Evolutionary conservation across 1,140 invertebrate genomes (phyloP), one percentile per base, ranked within the genome.

Genomic region (Bombus sylvicola): DNA sequence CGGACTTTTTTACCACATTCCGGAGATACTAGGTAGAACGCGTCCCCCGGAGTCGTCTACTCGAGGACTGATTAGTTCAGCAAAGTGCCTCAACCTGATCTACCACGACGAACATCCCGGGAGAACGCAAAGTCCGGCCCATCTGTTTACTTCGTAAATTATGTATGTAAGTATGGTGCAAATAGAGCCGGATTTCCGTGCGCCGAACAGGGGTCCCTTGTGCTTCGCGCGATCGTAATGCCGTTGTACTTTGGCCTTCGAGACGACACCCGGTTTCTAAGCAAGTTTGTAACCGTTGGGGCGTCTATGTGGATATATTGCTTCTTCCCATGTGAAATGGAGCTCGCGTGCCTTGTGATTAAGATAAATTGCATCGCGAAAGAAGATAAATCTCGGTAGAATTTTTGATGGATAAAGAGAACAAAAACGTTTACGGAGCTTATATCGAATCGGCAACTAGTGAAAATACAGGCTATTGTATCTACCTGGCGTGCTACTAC

Each of bases 61-160:
- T 76, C 12, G 28, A 5, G 28, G 13, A 39, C 39, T 92, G 91
- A 92, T 92, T 92, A 92, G 89, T 92, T 89, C 85, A 87, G 89
- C 85, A 71, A 91, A 90, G 89, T 91, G 81, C 80, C 82, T 90
- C 89, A 89, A 77, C 43, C n/a, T 78, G 87, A 88, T 92, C 86
- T 88, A 90, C 87, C 81, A 64, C 71, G 64, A 76, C 66, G 79
- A 71, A 31, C 82, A 78, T 88, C 78, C 76, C 82, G 39, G 18
- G 68, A 53, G 78, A 71, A 47, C 80, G 79, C 83, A 85, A 88
- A 88, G 75, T 83, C 41, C 76, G 69, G 31, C 69, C 75, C 47
- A 69, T 79, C 72, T 69, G 59, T 86, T 88, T 64, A 68, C 68
- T 66, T 72, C 62, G 69, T 69, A 59, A 71, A 74, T 81, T 68